Conservation (phyloP, 2,797 vertebrate species). For the Dallia pectoralis region DNA sequence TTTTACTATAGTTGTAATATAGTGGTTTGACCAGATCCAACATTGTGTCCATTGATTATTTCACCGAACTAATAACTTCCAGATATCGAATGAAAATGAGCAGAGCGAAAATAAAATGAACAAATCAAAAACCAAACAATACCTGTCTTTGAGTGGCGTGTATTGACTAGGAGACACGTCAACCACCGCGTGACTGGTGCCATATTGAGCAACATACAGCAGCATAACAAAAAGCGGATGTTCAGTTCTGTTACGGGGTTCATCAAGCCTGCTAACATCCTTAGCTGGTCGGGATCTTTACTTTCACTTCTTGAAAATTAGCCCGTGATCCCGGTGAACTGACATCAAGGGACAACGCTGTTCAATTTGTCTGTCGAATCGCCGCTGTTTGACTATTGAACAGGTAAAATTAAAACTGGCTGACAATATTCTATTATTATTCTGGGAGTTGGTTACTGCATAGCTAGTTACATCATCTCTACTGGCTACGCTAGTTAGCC, state of each 20-base stretch:
- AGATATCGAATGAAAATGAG: too few relatives aligned
- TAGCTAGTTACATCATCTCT: too few relatives aligned
- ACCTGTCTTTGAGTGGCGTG: not conserved
- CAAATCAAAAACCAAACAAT: too few relatives aligned
- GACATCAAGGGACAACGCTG: not conserved
- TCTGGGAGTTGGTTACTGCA: not conserved
- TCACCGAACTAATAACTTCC: too few relatives aligned
- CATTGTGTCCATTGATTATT: too few relatives aligned
- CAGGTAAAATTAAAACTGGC: not conserved
- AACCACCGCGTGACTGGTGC: conserved; percentile 6
- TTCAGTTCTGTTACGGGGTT: not conserved
- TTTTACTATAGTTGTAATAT: too few relatives aligned
- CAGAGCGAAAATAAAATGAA: too few relatives aligned
- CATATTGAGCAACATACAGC: conserved; percentile 13
- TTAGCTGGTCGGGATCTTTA: not conserved
- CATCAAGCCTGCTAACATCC: not conserved
- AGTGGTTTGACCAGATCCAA: too few relatives aligned
- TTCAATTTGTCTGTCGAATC: not conserved
- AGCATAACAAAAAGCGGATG: conserved; percentile 10
- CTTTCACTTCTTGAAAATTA: conserved; percentile 4
- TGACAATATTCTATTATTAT: not conserved
- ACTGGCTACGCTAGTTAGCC: not conserved
- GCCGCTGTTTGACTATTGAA: not conserved
- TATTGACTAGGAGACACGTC: conserved; percentile 2
- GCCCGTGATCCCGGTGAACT: not conserved